These are phyloP conservation scores for Aradophagus sp. DNA, from an alignment of 1,140 invertebrate genomes.

Conservation along the genomic window DNA sequence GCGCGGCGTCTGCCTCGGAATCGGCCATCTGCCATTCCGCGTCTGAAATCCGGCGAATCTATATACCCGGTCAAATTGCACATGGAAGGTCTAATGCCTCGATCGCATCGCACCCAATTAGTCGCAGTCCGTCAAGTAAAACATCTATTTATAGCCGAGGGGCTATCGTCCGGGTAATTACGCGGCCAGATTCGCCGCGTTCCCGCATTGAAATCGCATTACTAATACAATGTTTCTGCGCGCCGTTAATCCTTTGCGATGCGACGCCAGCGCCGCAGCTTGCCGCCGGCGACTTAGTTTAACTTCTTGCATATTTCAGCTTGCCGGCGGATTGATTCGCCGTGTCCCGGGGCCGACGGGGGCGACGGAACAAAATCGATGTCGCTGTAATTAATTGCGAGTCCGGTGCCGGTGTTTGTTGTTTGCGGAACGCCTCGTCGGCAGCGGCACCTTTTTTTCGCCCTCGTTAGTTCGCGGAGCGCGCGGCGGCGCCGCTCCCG, in stretches of 20 bases:
- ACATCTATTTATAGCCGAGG: constrained; percentile 39
- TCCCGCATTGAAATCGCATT: constrained; percentile 41
- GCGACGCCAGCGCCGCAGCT: background rate
- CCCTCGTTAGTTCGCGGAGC: too few relatives aligned
- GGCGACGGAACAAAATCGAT: constrained; percentile 31
- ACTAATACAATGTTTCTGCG: constrained; percentile 22
- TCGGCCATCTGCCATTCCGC: constrained; percentile 32
- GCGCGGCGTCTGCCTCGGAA: constrained; percentile 20
- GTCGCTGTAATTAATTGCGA: constrained; percentile 23
- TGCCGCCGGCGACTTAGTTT: constrained; percentile 18
- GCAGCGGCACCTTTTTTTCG: too few relatives aligned
- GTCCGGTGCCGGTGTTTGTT: constrained; percentile 10
- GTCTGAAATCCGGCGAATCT: constrained; percentile 13
- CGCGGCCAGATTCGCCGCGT: constrained; percentile 54
- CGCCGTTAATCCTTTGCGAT: constrained; percentile 6
- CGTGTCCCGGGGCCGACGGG: too few relatives aligned
- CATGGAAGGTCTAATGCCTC: constrained; percentile 14
- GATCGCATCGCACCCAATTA: constrained; percentile 45
- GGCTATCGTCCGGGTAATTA: constrained; percentile 52
- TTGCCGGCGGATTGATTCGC: constrained; percentile 17
- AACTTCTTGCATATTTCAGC: constrained; percentile 48
- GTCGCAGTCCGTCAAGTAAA: constrained; percentile 19
- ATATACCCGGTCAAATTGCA: constrained; percentile 16
- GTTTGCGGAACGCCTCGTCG: too few relatives aligned
- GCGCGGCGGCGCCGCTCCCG: too few relatives aligned